These are phyloP conservation scores for Aspidoscelis tigris DNA, from an alignment of 2,113 vertebrate species.

Conservation along the genomic window DNA sequence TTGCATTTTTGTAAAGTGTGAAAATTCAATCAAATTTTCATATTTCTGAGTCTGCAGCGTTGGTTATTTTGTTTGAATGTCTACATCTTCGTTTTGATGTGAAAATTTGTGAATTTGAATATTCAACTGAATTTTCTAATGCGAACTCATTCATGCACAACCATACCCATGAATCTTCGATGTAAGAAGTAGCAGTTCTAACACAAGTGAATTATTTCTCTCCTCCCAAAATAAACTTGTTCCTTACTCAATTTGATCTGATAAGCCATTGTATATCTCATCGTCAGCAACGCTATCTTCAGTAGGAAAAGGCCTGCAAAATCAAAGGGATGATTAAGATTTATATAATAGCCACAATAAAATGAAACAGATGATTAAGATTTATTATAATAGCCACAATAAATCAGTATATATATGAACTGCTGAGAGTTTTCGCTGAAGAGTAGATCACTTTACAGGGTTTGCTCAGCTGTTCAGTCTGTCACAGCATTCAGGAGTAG, in stretches of 20 bases:
- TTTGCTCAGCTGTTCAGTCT: neutral
- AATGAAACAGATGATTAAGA: neutral
- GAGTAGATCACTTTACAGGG: too few relatives aligned
- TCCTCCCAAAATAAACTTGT: neutral
- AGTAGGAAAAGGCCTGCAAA: conserved; percentile 84
- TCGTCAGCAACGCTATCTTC: conserved; percentile 84
- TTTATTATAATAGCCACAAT: too few relatives aligned
- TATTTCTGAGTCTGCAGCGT: too few relatives aligned
- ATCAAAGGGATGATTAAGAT: neutral
- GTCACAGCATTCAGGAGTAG: neutral
- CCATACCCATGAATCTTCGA: neutral
- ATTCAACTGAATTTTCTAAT: too few relatives aligned
- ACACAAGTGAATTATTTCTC: neutral
- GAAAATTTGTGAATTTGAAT: too few relatives aligned
- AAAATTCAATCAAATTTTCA: too few relatives aligned
- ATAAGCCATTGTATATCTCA: conserved; percentile 91
- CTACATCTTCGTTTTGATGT: too few relatives aligned
- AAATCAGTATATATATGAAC: too few relatives aligned
- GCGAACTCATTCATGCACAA: too few relatives aligned
- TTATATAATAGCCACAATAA: neutral
- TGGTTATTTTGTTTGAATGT: too few relatives aligned
- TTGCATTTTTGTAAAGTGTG: too few relatives aligned
- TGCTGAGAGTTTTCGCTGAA: too few relatives aligned
- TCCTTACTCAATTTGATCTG: conserved; percentile 92
- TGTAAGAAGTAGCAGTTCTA: neutral